Percentiles rank a stretch among this genome's conserved stretches.
phyloP scores from a whole-genome alignment of 1,140 invertebrate species.

The Hestina assimilis region DNA sequence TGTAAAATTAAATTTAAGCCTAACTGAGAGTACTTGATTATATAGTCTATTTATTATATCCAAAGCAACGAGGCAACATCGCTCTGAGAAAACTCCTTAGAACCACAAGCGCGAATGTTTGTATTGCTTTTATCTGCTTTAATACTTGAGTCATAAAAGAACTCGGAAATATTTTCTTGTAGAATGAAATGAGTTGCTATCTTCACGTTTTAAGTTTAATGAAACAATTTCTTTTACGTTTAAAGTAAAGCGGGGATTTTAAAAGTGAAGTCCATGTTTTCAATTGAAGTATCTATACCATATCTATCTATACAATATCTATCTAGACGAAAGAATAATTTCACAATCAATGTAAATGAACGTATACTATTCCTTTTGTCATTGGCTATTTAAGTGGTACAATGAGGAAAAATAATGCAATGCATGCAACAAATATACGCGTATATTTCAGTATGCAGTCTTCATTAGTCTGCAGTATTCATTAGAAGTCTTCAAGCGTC shows the following conservation, averaged over 20 bases:
- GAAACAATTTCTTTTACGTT: background rate
- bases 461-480: background rate
- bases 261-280: too few relatives aligned
- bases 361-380: too few relatives aligned
- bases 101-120: slow-evolving; percentile 30
- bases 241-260: too few relatives aligned
- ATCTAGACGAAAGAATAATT: background rate
- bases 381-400: too few relatives aligned
- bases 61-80: slow-evolving; percentile 31
- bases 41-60: slow-evolving; percentile 52
- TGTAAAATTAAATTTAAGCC: too few relatives aligned
- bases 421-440: background rate
- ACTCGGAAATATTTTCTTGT: slow-evolving; percentile 42
- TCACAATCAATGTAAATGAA: background rate
- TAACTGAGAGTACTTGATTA: too few relatives aligned
- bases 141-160: slow-evolving; percentile 42
- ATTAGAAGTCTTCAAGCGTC: background rate
- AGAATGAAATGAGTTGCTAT: slow-evolving; percentile 34
- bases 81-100: slow-evolving; percentile 62
- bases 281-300: too few relatives aligned
- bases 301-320: too few relatives aligned
- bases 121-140: slow-evolving; percentile 56
- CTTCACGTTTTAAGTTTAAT: background rate
- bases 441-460: background rate
- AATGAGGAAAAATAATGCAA: too few relatives aligned